Conservation (phyloP, 2,797 vertebrate genomes). For the Gallirallus australis region DNA sequence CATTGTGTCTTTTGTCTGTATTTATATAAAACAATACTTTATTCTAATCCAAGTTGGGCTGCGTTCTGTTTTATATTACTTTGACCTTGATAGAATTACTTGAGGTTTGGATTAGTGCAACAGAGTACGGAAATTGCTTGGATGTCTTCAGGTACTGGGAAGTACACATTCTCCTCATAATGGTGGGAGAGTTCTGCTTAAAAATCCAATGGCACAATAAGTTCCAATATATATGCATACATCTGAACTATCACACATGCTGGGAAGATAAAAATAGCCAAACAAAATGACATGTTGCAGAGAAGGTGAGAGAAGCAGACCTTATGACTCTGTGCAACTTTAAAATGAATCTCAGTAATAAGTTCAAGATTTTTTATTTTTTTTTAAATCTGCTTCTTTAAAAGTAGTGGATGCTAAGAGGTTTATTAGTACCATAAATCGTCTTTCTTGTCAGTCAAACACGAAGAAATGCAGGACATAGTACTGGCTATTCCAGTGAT, state of each 20-base stretch:
- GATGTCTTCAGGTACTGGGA: slow-evolving; percentile 45
- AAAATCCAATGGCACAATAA: slow-evolving; percentile 56
- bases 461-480: slow-evolving; percentile 65
- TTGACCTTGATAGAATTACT: slow-evolving; percentile 52
- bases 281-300: slow-evolving; percentile 69
- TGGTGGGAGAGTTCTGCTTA: slow-evolving; percentile 55
- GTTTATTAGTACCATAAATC: slow-evolving; percentile 78
- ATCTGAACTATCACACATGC: slow-evolving; percentile 60
- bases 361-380: slow-evolving; percentile 49
- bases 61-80: neutral
- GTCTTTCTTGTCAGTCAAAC: slow-evolving; percentile 78
- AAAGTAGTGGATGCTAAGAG: slow-evolving; percentile 69
- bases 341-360: slow-evolving; percentile 66
- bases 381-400: slow-evolving; percentile 56
- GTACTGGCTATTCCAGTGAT: slow-evolving; percentile 72
- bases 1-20: slow-evolving; percentile 9
- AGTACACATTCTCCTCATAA: slow-evolving; percentile 46
- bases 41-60: neutral
- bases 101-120: neutral
- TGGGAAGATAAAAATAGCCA: slow-evolving; percentile 71
- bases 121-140: slow-evolving; percentile 37
- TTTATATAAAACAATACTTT: slow-evolving; percentile 23
- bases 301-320: slow-evolving; percentile 52
- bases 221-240: slow-evolving; percentile 71
- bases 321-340: slow-evolving; percentile 61